Percentiles rank a stretch among this genome's conserved stretches.
phyloP scores from a whole-genome alignment of 2,888 invertebrate species.

The Heliconius aoede region DNA sequence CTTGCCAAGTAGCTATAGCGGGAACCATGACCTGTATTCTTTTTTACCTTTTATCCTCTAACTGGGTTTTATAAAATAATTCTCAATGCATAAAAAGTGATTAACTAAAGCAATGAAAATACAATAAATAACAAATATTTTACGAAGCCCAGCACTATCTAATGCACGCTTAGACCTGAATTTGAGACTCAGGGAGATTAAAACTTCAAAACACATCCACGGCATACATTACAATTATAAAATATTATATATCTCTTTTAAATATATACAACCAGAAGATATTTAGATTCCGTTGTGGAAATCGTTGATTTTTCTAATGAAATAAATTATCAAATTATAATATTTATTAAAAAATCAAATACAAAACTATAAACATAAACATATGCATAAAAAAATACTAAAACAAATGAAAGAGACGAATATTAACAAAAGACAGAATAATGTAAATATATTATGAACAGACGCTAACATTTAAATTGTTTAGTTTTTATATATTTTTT shows the following conservation, averaged over 20 bases:
- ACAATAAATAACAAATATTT: conserved; percentile 47
- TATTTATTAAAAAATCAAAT: too few relatives aligned
- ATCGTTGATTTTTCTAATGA: too few relatives aligned
- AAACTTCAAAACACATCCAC: conserved; percentile 44
- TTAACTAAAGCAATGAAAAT: conserved; percentile 13
- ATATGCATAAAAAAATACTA: too few relatives aligned
- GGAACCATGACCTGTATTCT: conserved; percentile 68
- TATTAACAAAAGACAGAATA: too few relatives aligned
- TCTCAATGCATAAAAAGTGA: conserved; percentile 16
- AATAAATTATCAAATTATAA: too few relatives aligned
- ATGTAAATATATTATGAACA: too few relatives aligned
- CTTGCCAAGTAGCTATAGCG: conserved; percentile 84
- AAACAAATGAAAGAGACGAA: too few relatives aligned
- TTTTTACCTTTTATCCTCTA: conserved; percentile 69
- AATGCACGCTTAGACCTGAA: conserved; percentile 78
- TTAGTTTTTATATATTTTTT: too few relatives aligned
- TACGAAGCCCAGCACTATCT: conserved; percentile 66
- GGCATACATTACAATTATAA: not conserved
- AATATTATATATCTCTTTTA: not conserved
- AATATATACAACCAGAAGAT: not conserved
- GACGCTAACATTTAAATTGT: too few relatives aligned
- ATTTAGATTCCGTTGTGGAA: too few relatives aligned
- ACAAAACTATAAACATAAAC: too few relatives aligned
- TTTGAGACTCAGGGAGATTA: conserved; percentile 67
- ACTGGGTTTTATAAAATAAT: conserved; percentile 71